Percentiles rank a stretch among this genome's conserved stretches.
Evolutionary conservation across 2,113 vertebrate species (phyloP).

Genomic region (Etheostoma spectabile): DNA sequence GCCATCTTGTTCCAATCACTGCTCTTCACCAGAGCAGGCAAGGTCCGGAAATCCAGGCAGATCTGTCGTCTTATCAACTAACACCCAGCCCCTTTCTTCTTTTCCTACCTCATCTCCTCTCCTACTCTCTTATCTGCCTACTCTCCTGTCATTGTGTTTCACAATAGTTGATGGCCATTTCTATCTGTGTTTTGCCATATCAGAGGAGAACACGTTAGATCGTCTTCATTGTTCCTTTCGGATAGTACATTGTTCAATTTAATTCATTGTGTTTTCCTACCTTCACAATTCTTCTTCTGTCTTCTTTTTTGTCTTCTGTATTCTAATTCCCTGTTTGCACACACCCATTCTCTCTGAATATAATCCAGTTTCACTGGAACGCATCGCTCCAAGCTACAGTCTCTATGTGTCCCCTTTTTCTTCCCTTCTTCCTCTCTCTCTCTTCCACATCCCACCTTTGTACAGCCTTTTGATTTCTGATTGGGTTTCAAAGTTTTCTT

Average conservation of each 20-base stretch:
- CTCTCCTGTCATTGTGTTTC: neutral
- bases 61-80: constrained; percentile 79
- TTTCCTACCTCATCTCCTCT: constrained; percentile 14
- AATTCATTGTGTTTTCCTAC: neutral
- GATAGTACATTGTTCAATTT: constrained; percentile 8
- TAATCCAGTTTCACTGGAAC: constrained; percentile 24
- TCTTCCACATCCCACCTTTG: constrained; percentile 47
- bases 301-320: neutral
- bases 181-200: constrained; percentile 6
- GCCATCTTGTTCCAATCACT: constrained; percentile 83
- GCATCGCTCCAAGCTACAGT: constrained; percentile 22
- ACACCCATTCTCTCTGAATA: constrained; percentile 30
- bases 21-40: constrained; percentile 67
- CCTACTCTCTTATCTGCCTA: constrained; percentile 3
- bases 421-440: neutral
- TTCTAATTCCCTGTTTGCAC: neutral
- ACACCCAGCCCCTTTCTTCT: constrained; percentile 63
- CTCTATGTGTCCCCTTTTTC: constrained; percentile 1
- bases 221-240: neutral
- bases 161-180: constrained; percentile 8
- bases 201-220: neutral
- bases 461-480: constrained; percentile 49
- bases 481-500: constrained; percentile 39
- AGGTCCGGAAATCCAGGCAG: constrained; percentile 74
- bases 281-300: neutral